Conservation (phyloP, 2,113 vertebrate genomes). For the Zosterops borbonicus region DNA sequence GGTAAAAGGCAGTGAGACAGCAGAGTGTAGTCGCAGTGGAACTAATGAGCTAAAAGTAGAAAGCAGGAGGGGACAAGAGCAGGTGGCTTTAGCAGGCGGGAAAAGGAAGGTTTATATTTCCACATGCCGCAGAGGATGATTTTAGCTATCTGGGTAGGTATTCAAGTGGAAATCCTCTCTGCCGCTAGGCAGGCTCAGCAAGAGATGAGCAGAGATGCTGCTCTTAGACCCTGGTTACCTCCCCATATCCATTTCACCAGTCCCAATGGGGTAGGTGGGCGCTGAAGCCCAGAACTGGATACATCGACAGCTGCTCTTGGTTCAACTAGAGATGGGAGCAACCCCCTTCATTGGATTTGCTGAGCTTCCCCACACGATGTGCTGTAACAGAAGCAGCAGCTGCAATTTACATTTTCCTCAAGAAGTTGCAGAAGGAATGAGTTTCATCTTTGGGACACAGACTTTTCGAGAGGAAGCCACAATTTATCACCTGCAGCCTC, state of each 20-base stretch:
- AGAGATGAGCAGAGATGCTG: neutral
- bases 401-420: neutral
- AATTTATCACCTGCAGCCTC: neutral
- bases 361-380: accelerated
- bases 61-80: slow-evolving; percentile 47
- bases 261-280: neutral
- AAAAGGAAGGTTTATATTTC: slow-evolving; percentile 50
- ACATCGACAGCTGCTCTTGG: neutral
- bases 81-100: slow-evolving; percentile 58
- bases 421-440: neutral
- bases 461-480: neutral
- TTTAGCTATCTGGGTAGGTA: neutral
- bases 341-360: neutral
- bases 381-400: neutral
- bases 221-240: neutral
- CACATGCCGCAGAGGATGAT: neutral
- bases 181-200: neutral
- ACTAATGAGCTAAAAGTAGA: slow-evolving; percentile 57
- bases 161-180: slow-evolving; percentile 10
- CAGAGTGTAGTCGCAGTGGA: neutral
- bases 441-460: neutral
- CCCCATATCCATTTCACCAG: neutral
- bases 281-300: neutral
- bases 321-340: accelerated
- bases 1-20: neutral